phyloP scores from a whole-genome alignment of 1,140 invertebrate species.

The Helicoverpa zea region DNA sequence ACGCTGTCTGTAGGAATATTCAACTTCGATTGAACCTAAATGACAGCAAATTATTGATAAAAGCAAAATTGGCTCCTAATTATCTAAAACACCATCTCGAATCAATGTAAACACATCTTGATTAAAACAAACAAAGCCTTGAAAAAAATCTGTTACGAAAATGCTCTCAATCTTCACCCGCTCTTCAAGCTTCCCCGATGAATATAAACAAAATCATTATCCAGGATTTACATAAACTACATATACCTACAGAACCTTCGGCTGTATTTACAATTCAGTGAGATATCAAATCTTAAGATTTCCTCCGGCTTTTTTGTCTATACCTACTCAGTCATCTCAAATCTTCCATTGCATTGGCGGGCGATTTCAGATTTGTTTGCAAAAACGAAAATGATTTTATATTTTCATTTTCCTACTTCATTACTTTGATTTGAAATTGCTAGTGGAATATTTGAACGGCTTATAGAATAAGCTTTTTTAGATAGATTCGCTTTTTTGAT shows the following conservation, averaged over 20 bases:
- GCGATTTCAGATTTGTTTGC: conserved; percentile 46
- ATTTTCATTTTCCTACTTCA: conserved; percentile 51
- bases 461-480: conserved; percentile 34
- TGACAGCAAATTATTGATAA: too few species aligned
- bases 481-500: neutral
- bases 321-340: conserved; percentile 13
- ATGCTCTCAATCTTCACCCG: conserved; percentile 4
- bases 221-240: conserved; percentile 40
- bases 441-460: conserved; percentile 25
- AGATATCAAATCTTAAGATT: conserved; percentile 46
- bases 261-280: conserved; percentile 29
- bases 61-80: too few species aligned
- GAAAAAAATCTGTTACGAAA: neutral
- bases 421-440: conserved; percentile 45
- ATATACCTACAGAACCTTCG: conserved; percentile 25
- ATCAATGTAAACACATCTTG: too few species aligned
- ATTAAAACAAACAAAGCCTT: too few species aligned
- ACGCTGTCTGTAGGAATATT: too few species aligned
- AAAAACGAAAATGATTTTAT: conserved; percentile 49
- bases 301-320: conserved; percentile 35
- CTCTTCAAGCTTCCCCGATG: neutral
- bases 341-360: conserved; percentile 38
- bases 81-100: too few species aligned
- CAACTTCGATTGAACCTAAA: too few species aligned
- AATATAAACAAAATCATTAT: conserved; percentile 46